These are phyloP conservation scores for Colossoma macropomum DNA, from an alignment of 2,113 vertebrate genomes.

Conservation along the genomic window DNA sequence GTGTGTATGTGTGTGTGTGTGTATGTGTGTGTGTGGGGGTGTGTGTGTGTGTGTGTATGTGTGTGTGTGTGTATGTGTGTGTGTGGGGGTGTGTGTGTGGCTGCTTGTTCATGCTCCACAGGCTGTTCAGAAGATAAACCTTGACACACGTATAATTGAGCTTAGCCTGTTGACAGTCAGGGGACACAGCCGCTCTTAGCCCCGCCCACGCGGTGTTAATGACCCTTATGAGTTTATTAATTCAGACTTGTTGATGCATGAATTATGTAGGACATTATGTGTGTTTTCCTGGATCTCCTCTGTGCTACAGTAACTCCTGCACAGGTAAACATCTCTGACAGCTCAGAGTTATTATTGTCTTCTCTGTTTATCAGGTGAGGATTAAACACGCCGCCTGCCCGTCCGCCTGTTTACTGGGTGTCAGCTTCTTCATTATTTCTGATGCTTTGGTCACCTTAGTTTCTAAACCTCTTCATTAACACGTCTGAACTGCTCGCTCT, in stretches of 20 bases:
- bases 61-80: no score
- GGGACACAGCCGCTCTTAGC: background rate
- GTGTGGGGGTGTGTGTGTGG: constrained; percentile 18
- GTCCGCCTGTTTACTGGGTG: background rate
- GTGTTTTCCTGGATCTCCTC: background rate
- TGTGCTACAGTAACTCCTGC: background rate
- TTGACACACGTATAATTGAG: constrained; percentile 11
- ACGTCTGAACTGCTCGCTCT: background rate
- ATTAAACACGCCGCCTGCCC: background rate
- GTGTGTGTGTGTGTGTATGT: no score
- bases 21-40: no score
- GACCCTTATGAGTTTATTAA: background rate
- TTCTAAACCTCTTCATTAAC: background rate
- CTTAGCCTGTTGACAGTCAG: background rate
- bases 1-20: no score
- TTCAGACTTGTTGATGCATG: background rate
- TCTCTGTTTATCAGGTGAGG: constrained; percentile 1
- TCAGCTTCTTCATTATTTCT: constrained; percentile 18
- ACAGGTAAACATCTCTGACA: background rate
- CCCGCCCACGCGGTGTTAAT: background rate
- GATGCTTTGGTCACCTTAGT: constrained; percentile 7
- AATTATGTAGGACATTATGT: background rate
- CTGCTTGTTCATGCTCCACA: background rate
- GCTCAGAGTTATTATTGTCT: constrained; percentile 8
- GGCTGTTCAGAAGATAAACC: background rate